Base-by-base conservation (phyloP, 1,140 invertebrate species). In the Eriocheir sinensis region DNA sequence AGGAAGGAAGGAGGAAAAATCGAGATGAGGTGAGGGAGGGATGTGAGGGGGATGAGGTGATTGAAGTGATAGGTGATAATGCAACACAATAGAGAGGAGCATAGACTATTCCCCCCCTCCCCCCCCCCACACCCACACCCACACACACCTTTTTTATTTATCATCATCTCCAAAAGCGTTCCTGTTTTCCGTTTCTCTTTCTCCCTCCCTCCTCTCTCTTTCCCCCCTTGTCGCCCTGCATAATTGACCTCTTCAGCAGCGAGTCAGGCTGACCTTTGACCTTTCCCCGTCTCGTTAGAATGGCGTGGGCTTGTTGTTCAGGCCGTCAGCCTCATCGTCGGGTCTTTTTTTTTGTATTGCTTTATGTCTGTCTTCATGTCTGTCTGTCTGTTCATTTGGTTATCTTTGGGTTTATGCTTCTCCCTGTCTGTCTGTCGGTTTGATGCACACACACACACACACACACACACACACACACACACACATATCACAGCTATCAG, bases 241-340 rank as follows among this genome's bases (percentile, higher is more conserved):
- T 72, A 72, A 72, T 72, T 72, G 60, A 72, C 60, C 60, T 72
- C 60, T 72, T 72, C 60, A 72, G 60, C 60, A n/a, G n/a, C 60
- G 21, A 72, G n/a, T 72, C 27, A 4, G 27, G 21, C 21, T 72
- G 60, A 72, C 60, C 60, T 72, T 21, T 72, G 60, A 72, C 60
- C 60, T 72, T 72, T n/a, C 6, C 21, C 27, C n/a, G 21, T 72
- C 60, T 72, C 60, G 60, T 72, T 72, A n/a, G 60, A 21, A n/a
- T 72, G 60, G 21, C 60, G 12, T 53, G 8, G 48, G 12, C 48
- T 53, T 9, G 2, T n/a, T n/a, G 60, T n/a, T 72, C n/a, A 21
- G 30, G 21, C 36, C 34, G 3, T 86, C 32, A 2, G 21, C 30
- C 83, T 34, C 34, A 38, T n/a, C 30, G 17, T 17, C 30, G 34